Evolutionary conservation across 2,113 vertebrate species (phyloP), one percentile per base, ranked within the genome.

Genomic region (Arenaria interpres): DNA sequence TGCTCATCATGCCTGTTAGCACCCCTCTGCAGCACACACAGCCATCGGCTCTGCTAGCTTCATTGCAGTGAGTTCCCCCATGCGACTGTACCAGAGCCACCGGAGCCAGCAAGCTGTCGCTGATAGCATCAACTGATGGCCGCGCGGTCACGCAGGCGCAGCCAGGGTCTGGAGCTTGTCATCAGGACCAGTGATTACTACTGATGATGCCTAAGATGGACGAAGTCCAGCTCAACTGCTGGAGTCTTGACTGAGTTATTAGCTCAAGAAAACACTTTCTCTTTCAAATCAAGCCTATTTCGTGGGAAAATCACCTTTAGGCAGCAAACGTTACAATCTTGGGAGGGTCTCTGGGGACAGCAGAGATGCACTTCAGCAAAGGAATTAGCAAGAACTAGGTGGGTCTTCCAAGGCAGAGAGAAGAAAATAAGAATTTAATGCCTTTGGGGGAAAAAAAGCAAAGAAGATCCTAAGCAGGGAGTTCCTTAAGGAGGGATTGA

Each of bases 231-330:
- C 60, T 71, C 56, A 71, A 15, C 68, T 94, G 82, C 69, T 71
- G 59, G 79, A 80, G 79, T 54, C 46, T 67, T 30, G 75, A 13
- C 46, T 20, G 60, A 67, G 46, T 50, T 84, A 76, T 64, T 72
- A 90, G 90, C 71, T 87, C 35, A 51, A 19, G 68, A 72, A 89
- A 95, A 84, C 75, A 39, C 68, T 81, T 85, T 41, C 30, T 35
- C 56, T 73, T 86, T 81, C 76, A 95, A 93, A 85, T 45, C 33
- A 63, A 95, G 66, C 39, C 62, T 76, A 6, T 80, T 92, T 95
- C 43, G 76, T 28, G n/a, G 17, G 56, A 56, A 82, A 96, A 73
- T 76, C 43, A 37, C 56, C 1, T 0, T 28, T 19, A 41, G 48
- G 27, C 15, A n/a, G 57, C 41, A 75, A 87, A 92, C 18, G 33